Conservation (phyloP, 2,113 vertebrate genomes). For the Cebidichthys violaceus region DNA sequence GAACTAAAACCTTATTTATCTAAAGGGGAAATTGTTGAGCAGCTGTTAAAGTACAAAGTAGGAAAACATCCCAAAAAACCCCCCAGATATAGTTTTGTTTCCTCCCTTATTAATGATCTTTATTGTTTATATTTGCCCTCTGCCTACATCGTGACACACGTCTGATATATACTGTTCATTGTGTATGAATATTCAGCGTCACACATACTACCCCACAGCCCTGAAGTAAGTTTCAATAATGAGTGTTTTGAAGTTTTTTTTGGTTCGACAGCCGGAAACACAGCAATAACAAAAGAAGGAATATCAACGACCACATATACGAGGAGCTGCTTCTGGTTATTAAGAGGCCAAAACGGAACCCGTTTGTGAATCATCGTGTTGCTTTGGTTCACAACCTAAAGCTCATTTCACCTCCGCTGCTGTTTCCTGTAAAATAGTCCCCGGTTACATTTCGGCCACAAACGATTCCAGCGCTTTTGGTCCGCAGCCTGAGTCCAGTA, state of each 20-base stretch:
- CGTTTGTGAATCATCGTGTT: background rate
- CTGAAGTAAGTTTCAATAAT: background rate
- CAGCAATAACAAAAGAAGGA: background rate
- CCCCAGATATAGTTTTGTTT: background rate
- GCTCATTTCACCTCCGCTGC: background rate
- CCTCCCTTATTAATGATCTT: background rate
- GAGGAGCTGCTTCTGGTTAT: background rate
- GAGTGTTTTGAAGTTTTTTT: background rate
- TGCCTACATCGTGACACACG: background rate
- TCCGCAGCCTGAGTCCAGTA: background rate
- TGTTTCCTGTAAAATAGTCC: too few relatives aligned
- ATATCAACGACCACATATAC: background rate
- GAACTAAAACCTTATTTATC: background rate
- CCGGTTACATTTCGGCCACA: too few relatives aligned
- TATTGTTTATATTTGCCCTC: background rate
- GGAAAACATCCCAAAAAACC: too few relatives aligned
- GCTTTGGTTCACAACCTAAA: background rate
- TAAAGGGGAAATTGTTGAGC: background rate
- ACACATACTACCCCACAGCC: background rate
- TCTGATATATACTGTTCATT: too few relatives aligned
- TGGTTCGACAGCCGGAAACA: background rate
- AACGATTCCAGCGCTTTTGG: background rate
- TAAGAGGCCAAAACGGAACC: background rate
- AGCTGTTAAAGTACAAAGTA: background rate
- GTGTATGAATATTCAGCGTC: background rate